Conservation (phyloP, 1,140 invertebrate genomes). For the Trachymyrmex septentrionalis region DNA sequence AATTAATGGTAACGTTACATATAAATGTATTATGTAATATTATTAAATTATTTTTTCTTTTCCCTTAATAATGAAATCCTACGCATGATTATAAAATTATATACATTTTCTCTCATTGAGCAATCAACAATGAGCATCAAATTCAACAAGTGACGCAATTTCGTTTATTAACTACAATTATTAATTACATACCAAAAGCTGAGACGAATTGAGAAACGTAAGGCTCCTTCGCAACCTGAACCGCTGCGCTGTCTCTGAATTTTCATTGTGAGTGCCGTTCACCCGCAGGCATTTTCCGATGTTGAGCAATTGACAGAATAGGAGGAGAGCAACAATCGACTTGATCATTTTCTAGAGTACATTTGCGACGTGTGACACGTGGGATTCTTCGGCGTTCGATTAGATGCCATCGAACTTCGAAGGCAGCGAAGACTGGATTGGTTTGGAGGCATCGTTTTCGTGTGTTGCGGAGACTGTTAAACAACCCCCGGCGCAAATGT, state of each 20-base stretch:
- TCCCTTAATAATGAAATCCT: neutral
- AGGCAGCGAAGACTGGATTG: conserved; percentile 34
- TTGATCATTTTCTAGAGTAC: conserved; percentile 36
- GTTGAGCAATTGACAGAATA: conserved; percentile 49
- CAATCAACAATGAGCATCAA: neutral
- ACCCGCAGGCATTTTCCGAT: neutral
- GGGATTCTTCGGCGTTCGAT: conserved; percentile 12
- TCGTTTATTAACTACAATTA: conserved; percentile 14
- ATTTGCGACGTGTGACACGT: neutral
- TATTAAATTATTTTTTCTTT: neutral
- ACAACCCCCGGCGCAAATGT: conserved; percentile 48
- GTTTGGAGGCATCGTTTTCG: conserved; percentile 36
- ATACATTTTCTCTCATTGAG: too few species aligned
- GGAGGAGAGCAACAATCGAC: conserved; percentile 32
- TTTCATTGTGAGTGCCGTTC: conserved; percentile 10
- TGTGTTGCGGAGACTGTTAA: conserved; percentile 43
- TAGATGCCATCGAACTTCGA: conserved; percentile 30
- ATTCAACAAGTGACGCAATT: neutral
- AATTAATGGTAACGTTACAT: neutral
- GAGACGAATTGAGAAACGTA: conserved; percentile 77
- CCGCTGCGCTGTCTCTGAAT: neutral
- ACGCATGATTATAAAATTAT: neutral
- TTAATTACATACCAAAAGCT: conserved; percentile 78
- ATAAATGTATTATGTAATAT: neutral
- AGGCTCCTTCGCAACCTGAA: conserved; percentile 71